Evolutionary conservation across 2,113 vertebrate genomes (phyloP), one percentile per base, ranked within the genome.

Genomic region (Zosterops hypoxanthus): DNA sequence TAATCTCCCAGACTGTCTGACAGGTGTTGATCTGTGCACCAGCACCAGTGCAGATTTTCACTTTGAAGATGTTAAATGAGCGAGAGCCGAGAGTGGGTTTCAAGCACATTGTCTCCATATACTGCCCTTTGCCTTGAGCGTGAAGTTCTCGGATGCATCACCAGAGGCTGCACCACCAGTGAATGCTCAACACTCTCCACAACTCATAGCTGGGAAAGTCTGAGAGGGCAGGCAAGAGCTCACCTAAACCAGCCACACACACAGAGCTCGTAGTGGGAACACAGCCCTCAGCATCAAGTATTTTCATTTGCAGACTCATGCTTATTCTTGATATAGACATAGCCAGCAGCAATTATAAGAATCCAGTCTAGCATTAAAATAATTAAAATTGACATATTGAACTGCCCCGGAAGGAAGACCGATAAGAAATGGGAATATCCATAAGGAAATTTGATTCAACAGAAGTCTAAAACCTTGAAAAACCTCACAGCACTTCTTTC

Each of bases 1-100:
- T 50, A 39, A 60, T 92, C 83, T 94, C 61, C 52, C 49, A 78
- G 83, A 84, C 76, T 90, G 88, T 86, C 88, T 93, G 85, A 82
- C 85, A 97, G 92, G 88, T 95, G 88, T 86, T 91, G 88, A 52
- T 94, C 72, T 93, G 9, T 59, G 81, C 66, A 68, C 44, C 65
- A 81, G 50, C 72, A 34, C 46, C 55, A 61, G 24, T 17, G 16
- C 46, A 77, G 55, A 73, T 80, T 63, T 66, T 73, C 42, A 33
- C 86, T 94, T 93, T 86, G 85, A 85, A 90, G 87, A 64, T 86
- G 36, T 79, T 77, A 88, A 82, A 82, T n/a, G n/a, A 76, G 13
- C 52, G 78, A 34, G 50, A 65, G 19, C 71, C 66, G 28, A 42
- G 66, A 82, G 21, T 1, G 55, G 23, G 80, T 66, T 93, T 82